Base-by-base conservation (phyloP, 2,888 invertebrate genomes). In the Aporophyla lueneburgensis region DNA sequence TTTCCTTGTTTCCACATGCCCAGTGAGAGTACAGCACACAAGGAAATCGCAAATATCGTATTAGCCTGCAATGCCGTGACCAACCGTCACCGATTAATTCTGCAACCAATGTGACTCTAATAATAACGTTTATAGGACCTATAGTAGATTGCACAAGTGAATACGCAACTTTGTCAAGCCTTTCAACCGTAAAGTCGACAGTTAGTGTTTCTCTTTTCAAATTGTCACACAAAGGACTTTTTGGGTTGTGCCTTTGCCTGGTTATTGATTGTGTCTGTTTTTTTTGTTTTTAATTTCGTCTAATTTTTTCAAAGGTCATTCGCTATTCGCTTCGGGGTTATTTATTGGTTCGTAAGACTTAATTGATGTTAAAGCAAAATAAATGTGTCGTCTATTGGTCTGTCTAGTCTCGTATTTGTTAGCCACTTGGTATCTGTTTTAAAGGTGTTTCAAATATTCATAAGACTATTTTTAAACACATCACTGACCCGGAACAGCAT, bases 31-130 rank as follows among this genome's bases (percentile, higher is more conserved):
- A 71, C 66, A n/a, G 33, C 63, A 65, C 59, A 86, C 78, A 61
- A 87, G 89, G 89, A 88, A 88, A 84, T 86, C 78, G 75, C 86
- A 67, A 86, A 85, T 86, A 86, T 82, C 76, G 74, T 83, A 86
- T 87, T 81, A 86, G 76, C 63, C 83, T 76, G 78, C 78, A 86
- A 53, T 82, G 78, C 88, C 89, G 88, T 88, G 88, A 85, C 88
- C 74, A 72, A 71, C 76, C 71, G 70, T 75, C 85, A 82, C 76
- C 74, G 75, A 74, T 80, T 79, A 76, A 76, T 89, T 85, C 80
- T 78, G 88, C 85, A 87, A 89, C 66, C 78, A 67, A 76, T 74
- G 53, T 81, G 74, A 66, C 43, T 81, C 83, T 81, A 84, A 85
- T 83, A 74, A 66, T 78, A 81, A 76, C 74, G 10, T 0, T 27